Conservation (phyloP, 2,888 invertebrate species). For the Limnephilus auricula region DNA sequence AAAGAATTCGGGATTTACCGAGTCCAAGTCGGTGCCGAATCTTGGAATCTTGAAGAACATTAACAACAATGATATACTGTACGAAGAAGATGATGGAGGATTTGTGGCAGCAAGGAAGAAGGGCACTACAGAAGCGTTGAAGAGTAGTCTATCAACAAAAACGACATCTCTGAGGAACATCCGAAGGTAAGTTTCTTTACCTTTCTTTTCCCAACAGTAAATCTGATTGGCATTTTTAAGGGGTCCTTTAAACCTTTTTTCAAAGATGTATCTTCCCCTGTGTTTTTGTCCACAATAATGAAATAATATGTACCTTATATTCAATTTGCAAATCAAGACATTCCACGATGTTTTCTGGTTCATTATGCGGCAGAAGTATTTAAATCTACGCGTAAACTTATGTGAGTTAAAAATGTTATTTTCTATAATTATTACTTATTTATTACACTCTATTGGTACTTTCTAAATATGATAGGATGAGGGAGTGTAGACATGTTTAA, state of each 20-base stretch:
- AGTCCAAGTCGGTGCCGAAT: slow-evolving; percentile 57
- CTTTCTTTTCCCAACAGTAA: not conserved
- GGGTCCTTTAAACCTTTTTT: too few relatives aligned
- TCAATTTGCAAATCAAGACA: not conserved
- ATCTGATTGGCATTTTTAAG: not conserved
- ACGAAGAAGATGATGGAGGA: slow-evolving; percentile 34
- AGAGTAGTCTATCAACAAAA: slow-evolving; percentile 23
- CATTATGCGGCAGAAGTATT: not conserved
- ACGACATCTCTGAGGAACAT: slow-evolving; percentile 23
- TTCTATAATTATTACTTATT: not conserved
- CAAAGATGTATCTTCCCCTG: too few relatives aligned
- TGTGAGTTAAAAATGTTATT: not conserved
- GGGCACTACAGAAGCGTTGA: not conserved
- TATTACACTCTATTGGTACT: not conserved
- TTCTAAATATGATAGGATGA: not conserved
- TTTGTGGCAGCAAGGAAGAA: slow-evolving; percentile 40
- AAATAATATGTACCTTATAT: too few relatives aligned
- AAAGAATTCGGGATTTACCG: not conserved
- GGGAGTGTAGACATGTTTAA: not conserved
- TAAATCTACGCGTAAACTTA: not conserved
- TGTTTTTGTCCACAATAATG: too few relatives aligned
- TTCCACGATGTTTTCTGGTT: slow-evolving; percentile 47
- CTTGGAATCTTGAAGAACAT: slow-evolving; percentile 51
- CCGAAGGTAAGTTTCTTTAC: slow-evolving; percentile 35
- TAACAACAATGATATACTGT: slow-evolving; percentile 60